These are phyloP conservation scores for Heliconius charithonia DNA, from an alignment of 2,888 invertebrate species.

Conservation along the genomic window DNA sequence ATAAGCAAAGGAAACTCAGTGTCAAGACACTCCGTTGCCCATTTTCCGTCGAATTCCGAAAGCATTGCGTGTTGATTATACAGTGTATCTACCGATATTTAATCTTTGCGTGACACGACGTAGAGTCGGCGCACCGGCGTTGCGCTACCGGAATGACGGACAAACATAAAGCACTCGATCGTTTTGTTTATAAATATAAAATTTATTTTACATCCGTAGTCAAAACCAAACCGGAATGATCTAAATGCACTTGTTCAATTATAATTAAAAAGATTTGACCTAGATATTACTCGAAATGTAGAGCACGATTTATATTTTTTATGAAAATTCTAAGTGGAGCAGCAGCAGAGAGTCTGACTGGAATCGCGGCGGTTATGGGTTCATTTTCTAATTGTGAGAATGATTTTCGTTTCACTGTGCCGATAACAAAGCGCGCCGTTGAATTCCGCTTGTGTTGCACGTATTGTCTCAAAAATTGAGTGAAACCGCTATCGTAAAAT, in stretches of 20 bases:
- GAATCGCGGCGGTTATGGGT: background rate
- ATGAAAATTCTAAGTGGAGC: background rate
- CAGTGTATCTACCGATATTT: conserved; percentile 31
- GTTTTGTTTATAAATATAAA: conserved; percentile 47
- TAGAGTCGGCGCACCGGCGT: conserved; percentile 48
- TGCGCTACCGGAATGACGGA: conserved; percentile 44
- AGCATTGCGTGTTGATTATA: no score
- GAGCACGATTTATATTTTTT: background rate
- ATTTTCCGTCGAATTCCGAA: no score
- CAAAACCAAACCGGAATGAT: background rate
- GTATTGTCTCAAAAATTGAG: no score
- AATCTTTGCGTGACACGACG: conserved; percentile 44
- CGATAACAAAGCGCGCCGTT: no score
- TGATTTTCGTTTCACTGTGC: no score
- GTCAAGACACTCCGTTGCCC: no score
- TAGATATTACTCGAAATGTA: conserved; percentile 3
- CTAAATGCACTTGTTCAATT: conserved; percentile 8
- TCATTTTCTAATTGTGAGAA: background rate
- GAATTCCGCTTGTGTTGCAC: no score
- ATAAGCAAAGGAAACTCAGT: no score
- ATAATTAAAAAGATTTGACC: conserved; percentile 7
- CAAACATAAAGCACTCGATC: conserved; percentile 35
- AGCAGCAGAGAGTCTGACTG: background rate
- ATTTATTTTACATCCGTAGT: conserved; percentile 14
- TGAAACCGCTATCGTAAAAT: no score